These are phyloP conservation scores for Zoanthus gigantus DNA, from an alignment of 92 coral and sea anemone species.

Conservation along the genomic window DNA sequence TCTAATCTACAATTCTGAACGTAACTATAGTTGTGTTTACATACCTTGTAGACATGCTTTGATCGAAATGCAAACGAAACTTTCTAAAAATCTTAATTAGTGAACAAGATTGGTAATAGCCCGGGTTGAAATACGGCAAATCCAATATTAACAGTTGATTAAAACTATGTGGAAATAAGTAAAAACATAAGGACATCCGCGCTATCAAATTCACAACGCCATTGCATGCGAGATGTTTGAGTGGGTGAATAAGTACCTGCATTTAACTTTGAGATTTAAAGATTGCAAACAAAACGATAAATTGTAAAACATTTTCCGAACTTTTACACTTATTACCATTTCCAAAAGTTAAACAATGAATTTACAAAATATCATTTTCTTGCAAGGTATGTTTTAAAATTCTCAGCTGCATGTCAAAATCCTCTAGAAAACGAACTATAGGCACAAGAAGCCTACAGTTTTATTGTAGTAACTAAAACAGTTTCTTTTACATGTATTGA, in stretches of 20 bases:
- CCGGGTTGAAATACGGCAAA: not conserved
- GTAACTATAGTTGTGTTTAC: slow-evolving; percentile 50
- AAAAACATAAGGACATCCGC: not conserved
- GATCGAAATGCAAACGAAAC: slow-evolving; percentile 23
- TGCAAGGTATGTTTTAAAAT: not conserved
- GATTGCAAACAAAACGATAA: not conserved
- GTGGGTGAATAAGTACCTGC: not conserved
- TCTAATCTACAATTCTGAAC: slow-evolving; percentile 36
- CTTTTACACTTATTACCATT: not conserved
- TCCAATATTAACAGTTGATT: not conserved
- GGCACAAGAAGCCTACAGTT: not conserved
- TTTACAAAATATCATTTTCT: not conserved
- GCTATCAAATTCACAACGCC: not conserved
- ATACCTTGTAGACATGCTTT: slow-evolving; percentile 42
- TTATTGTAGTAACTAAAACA: not conserved
- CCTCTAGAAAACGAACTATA: no score
- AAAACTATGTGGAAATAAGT: not conserved
- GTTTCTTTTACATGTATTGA: not conserved
- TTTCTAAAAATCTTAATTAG: slow-evolving; percentile 9
- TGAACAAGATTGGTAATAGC: slow-evolving; percentile 1
- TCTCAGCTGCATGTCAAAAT: not conserved
- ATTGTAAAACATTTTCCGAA: not conserved
- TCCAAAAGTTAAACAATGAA: not conserved
- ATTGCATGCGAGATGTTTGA: not conserved
- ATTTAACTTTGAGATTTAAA: not conserved